phyloP scores from a whole-genome alignment of 2,888 invertebrate species.

The Latheticus oryzae region DNA sequence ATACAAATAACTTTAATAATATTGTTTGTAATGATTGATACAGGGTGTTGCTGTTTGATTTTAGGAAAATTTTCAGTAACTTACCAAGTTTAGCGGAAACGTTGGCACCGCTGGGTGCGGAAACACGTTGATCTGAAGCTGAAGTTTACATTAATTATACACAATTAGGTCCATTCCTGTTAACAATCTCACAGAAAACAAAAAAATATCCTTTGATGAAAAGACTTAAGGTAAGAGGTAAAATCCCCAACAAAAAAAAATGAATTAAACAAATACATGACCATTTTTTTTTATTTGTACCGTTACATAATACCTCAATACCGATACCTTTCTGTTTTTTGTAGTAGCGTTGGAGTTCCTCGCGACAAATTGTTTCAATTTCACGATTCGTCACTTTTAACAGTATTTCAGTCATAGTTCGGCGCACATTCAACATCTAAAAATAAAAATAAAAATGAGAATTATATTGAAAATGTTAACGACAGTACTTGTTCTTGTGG shows the following conservation, averaged over 20 bases:
- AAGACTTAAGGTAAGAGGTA: slow-evolving; percentile 10
- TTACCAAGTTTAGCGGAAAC: slow-evolving; percentile 92
- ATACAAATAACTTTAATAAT: slow-evolving; percentile 7
- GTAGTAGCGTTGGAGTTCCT: slow-evolving; percentile 84
- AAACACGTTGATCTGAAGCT: slow-evolving; percentile 64
- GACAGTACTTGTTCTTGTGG: slow-evolving; percentile 72
- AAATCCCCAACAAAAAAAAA: slow-evolving; percentile 18
- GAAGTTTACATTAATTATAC: slow-evolving; percentile 65
- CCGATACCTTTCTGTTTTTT: slow-evolving; percentile 79
- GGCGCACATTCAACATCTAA: slow-evolving; percentile 89
- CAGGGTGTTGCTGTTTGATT: slow-evolving; percentile 24
- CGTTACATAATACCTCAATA: slow-evolving; percentile 42
- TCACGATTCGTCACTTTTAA: slow-evolving; percentile 94
- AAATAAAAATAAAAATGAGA: too few relatives aligned
- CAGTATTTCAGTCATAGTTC: slow-evolving; percentile 91
- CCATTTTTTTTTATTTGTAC: slow-evolving; percentile 33
- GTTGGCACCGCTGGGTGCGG: slow-evolving; percentile 74
- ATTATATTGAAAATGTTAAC: background rate
- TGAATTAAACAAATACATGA: slow-evolving; percentile 34
- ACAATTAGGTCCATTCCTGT: slow-evolving; percentile 62
- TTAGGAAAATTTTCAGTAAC: slow-evolving; percentile 64
- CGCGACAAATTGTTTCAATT: slow-evolving; percentile 85
- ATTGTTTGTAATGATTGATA: too few relatives aligned
- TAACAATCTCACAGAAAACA: slow-evolving; percentile 57
- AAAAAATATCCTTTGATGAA: slow-evolving; percentile 18